Evolutionary conservation across 2,888 invertebrate species (phyloP).

Genomic region (Hirtodrosophila histrioides): DNA sequence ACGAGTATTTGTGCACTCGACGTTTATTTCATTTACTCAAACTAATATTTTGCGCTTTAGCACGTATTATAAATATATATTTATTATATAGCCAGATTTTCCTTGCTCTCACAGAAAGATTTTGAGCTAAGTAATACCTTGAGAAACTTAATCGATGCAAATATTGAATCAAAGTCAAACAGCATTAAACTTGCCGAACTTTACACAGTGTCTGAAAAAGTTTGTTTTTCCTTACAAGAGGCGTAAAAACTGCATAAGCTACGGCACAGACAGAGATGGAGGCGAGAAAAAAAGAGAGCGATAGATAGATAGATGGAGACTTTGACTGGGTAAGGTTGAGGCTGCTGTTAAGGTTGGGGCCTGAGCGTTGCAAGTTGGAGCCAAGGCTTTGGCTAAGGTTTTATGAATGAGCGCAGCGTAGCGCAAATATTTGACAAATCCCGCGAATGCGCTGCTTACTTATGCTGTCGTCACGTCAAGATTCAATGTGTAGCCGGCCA

Average conservation of each 20-base stretch:
- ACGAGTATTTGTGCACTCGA: slow-evolving; percentile 22
- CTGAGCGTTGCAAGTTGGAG: slow-evolving; percentile 17
- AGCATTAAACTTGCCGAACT: slow-evolving; percentile 78
- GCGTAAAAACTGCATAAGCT: slow-evolving; percentile 62
- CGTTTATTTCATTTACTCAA: slow-evolving; percentile 27
- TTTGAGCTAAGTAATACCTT: slow-evolving; percentile 54
- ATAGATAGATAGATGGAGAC: slow-evolving; percentile 8
- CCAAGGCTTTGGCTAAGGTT: slow-evolving; percentile 50
- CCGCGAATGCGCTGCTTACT: slow-evolving; percentile 77
- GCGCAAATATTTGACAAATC: slow-evolving; percentile 78
- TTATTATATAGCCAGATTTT: not conserved
- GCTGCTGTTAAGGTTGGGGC: slow-evolving; percentile 15
- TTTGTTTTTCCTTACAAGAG: slow-evolving; percentile 59
- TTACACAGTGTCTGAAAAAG: slow-evolving; percentile 65
- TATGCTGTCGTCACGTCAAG: slow-evolving; percentile 71
- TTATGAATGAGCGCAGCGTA: slow-evolving; percentile 74
- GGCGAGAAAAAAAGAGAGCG: slow-evolving; percentile 8
- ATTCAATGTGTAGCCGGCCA: slow-evolving; percentile 42
- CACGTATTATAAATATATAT: slow-evolving; percentile 11
- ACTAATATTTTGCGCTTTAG: slow-evolving; percentile 11
- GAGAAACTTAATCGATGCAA: slow-evolving; percentile 73
- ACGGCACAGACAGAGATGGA: not conserved
- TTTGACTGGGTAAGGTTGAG: slow-evolving; percentile 37
- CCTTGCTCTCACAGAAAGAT: slow-evolving; percentile 2
- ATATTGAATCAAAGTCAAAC: slow-evolving; percentile 79